A percentile compares a stretch with the other conserved stretches of the same genome.
phyloP scores from a whole-genome alignment of 2,888 invertebrate genomes.

The Caenorhabditis sulstoni region DNA sequence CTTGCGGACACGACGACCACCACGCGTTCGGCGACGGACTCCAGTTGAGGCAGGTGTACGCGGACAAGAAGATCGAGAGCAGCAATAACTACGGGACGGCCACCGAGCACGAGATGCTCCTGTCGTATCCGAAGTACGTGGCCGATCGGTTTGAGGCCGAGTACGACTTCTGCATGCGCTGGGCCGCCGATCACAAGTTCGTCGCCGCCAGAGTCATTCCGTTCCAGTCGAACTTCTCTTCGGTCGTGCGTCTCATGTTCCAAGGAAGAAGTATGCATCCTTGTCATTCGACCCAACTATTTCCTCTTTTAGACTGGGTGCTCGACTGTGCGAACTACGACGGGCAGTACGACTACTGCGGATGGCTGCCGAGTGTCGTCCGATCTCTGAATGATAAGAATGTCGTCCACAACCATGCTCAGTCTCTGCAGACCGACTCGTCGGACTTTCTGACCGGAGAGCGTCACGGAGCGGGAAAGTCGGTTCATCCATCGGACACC shows the following conservation, averaged over 20 bases:
- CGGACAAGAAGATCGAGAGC: constrained; percentile 20
- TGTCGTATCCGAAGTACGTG: constrained; percentile 34
- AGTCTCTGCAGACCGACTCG: constrained; percentile 40
- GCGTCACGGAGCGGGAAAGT: constrained; percentile 25
- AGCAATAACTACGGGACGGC: constrained; percentile 38
- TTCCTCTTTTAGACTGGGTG: constrained; percentile 46
- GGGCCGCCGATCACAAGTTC: constrained; percentile 46
- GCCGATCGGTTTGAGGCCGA: constrained; percentile 54
- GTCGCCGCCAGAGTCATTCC: constrained; percentile 47
- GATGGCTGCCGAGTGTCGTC: constrained; percentile 52
- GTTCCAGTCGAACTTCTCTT: constrained; percentile 55
- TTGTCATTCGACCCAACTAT: constrained; percentile 21
- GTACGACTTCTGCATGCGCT: constrained; percentile 56
- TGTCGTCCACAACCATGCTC: neutral
- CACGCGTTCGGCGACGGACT: constrained; percentile 39
- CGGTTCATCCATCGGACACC: constrained; percentile 48
- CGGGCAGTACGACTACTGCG: constrained; percentile 55
- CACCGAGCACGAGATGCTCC: constrained; percentile 41
- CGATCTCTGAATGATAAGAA: neutral
- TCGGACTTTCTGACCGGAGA: constrained; percentile 12
- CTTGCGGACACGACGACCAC: constrained; percentile 41
- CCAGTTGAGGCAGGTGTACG: constrained; percentile 5
- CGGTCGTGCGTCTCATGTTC: constrained; percentile 47
- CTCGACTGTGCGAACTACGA: constrained; percentile 54
- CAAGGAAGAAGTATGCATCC: constrained; percentile 46